Base-by-base conservation (phyloP, 2,113 vertebrate genomes). In the Garra rufa region DNA sequence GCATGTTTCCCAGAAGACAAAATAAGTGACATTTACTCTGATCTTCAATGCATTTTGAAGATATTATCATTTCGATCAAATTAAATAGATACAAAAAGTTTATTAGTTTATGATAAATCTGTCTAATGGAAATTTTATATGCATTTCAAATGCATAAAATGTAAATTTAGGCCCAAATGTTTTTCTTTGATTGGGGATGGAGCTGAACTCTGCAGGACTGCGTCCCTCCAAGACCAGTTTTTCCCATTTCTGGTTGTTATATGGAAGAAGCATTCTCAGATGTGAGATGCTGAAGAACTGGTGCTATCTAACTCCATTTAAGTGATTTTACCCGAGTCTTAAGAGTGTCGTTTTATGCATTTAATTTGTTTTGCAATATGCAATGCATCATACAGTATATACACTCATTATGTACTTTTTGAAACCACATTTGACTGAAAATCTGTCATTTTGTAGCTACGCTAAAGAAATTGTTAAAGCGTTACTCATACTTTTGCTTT, bases 271-370 rank as follows among this genome's bases (percentile, higher is more conserved):
- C 81, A 85, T 94, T 95, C 94, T 95, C 93, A 95, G 94, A 93
- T 94, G 92, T 92, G 93, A 94, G 92, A 95, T 94, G 90, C 92
- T 88, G 83, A 90, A 92, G 78, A 85, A 93, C 89, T 92, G 95
- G 95, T 96, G 95, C 95, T 96, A 95, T 89, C 52, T 55, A 21
- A 55, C 52, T n/a, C 50, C 59, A 79, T 65, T 57, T 52, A 43
- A 61, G 30, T 61, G 28, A 79, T 75, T n/a, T 82, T 63, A 76
- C 59, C 30, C 79, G 10, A 88, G 90, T 91, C 92, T 92, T 91
- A 85, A 89, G 91, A 92, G 91, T 94, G 92, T 93, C 92, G 88
- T 90, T 88, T 71, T 84, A 55, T 74, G 50, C 34, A 14, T 63
- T 71, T 82, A 59, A 46, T 63, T n/a, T 85, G 78, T 86, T 81